These are phyloP conservation scores for Pycnomerus fuliginosus DNA, from an alignment of 2,888 invertebrate genomes.

Conservation along the genomic window DNA sequence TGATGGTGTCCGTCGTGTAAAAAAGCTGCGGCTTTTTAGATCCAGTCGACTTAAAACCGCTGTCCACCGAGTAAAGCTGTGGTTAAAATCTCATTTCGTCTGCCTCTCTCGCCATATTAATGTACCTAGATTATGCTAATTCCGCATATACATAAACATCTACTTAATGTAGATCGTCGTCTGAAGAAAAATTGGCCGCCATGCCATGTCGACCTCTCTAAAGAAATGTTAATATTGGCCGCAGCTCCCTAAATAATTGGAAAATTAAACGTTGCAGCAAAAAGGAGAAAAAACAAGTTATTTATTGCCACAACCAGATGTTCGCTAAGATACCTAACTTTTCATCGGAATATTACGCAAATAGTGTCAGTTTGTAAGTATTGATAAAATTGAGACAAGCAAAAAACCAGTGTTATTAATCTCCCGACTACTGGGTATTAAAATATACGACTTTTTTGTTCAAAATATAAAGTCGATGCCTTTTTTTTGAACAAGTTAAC, in stretches of 20 bases:
- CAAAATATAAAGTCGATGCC: conserved; percentile 7
- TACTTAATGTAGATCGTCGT: conserved; percentile 50
- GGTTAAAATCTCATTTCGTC: conserved; percentile 44
- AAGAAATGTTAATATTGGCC: conserved; percentile 26
- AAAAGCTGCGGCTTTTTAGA: no score
- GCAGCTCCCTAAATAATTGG: conserved; percentile 10
- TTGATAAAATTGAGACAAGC: no score
- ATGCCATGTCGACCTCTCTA: conserved; percentile 35
- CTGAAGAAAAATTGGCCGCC: conserved; percentile 41
- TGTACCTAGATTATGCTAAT: conserved; percentile 52
- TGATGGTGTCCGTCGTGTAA: no score
- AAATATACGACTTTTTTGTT: conserved; percentile 7
- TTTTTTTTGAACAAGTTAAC: conserved; percentile 12
- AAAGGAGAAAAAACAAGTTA: no score
- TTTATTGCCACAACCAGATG: no score
- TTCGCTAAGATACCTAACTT: no score
- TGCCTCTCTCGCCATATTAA: conserved; percentile 44
- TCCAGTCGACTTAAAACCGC: no score
- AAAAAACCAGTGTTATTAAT: no score
- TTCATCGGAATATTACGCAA: no score
- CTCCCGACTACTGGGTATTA: conserved; percentile 12
- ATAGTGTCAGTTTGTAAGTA: no score
- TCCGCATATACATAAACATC: conserved; percentile 51
- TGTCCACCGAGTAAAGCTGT: conserved; percentile 37
- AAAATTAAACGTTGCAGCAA: no score